These are phyloP conservation scores for Tetrapedia diversipes DNA, from an alignment of 2,888 invertebrate genomes.

Conservation along the genomic window DNA sequence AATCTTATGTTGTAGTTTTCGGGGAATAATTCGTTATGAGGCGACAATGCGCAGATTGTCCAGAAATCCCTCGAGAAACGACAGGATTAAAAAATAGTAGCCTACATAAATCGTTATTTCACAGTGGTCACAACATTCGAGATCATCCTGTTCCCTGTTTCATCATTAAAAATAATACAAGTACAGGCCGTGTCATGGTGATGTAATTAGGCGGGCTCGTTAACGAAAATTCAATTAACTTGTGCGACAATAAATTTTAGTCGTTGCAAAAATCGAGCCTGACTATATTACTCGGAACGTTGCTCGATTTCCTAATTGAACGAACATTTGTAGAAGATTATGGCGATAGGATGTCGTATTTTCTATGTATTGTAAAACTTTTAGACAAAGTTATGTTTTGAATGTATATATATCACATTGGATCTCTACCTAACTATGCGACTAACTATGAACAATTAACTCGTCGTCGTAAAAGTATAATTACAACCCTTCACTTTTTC, in stretches of 20 bases:
- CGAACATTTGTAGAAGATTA: constrained; percentile 22
- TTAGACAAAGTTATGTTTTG: constrained; percentile 69
- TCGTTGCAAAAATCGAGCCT: constrained; percentile 36
- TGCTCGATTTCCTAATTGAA: constrained; percentile 22
- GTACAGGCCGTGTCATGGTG: constrained; percentile 18
- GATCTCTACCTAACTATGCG: constrained; percentile 62
- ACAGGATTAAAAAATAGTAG: constrained; percentile 47
- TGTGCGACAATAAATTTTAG: constrained; percentile 31
- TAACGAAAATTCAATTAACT: constrained; percentile 32
- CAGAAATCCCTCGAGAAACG: constrained; percentile 21
- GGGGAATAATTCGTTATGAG: constrained; percentile 13
- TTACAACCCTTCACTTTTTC: constrained; percentile 38
- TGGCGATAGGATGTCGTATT: constrained; percentile 40
- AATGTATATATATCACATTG: constrained; percentile 69
- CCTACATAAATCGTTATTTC: constrained; percentile 24
- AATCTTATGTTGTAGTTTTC: constrained; percentile 9
- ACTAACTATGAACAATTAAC: constrained; percentile 67
- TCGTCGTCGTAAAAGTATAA: constrained; percentile 62
- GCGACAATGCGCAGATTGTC: constrained; percentile 40
- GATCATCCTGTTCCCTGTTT: constrained; percentile 27
- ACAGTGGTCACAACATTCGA: constrained; percentile 20
- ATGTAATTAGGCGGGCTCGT: constrained; percentile 13
- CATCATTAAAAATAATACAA: constrained; percentile 20
- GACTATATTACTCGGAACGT: constrained; percentile 13
- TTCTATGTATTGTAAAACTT: constrained; percentile 67